Conservation (phyloP, 2,113 vertebrate genomes). For the Nothoprocta perdicaria region DNA sequence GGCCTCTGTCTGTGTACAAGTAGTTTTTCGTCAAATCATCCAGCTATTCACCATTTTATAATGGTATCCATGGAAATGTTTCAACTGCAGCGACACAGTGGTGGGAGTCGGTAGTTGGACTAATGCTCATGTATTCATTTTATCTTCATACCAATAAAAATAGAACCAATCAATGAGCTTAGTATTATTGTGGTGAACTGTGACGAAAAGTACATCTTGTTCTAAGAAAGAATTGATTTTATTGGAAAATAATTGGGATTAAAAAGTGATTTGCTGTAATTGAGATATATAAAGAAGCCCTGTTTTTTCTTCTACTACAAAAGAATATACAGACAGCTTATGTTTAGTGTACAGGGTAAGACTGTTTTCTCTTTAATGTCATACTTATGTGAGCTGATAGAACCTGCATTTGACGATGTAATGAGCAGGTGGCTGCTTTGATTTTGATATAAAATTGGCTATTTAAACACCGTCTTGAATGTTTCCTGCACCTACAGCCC, state of each 20-base stretch:
- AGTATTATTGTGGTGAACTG: neutral
- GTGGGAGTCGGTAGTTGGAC: neutral
- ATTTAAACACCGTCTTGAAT: neutral
- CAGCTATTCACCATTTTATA: neutral
- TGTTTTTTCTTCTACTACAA: neutral
- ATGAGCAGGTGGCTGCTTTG: neutral
- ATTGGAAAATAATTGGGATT: neutral
- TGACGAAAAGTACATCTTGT: neutral
- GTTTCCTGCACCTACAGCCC: neutral
- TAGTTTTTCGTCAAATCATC: neutral
- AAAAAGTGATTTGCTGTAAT: neutral
- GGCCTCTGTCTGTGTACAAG: neutral
- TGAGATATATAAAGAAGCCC: neutral
- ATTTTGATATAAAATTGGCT: neutral
- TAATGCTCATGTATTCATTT: neutral
- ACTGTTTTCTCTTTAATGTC: neutral
- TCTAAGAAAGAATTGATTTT: neutral
- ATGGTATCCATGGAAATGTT: conserved; percentile 36
- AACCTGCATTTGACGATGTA: neutral
- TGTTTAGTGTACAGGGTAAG: neutral
- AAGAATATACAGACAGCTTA: neutral
- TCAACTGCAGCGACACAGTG: neutral
- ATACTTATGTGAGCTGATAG: neutral
- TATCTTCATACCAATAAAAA: conserved; percentile 9
- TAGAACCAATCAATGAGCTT: neutral